Percentiles rank a stretch among this genome's conserved stretches.
Evolutionary conservation across 2,113 vertebrate genomes (phyloP).

Genomic region (Micronycteris hirsuta): DNA sequence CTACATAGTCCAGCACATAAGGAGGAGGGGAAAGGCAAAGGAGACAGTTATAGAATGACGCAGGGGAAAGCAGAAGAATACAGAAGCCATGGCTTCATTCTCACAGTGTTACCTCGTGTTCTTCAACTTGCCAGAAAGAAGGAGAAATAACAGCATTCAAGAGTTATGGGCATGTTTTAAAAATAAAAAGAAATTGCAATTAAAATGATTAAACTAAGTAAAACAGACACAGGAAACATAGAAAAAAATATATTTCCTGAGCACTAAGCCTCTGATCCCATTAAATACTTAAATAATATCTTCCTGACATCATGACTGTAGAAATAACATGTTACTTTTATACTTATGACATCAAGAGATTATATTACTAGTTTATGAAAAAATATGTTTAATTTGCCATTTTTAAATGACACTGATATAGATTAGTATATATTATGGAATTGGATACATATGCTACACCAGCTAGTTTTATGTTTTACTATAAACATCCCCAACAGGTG

Average conservation of each 20-base stretch:
- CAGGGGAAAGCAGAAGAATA: neutral
- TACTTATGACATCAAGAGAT: constrained; percentile 77
- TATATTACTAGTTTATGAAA: constrained; percentile 72
- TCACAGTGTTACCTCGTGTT: neutral
- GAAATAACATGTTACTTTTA: constrained; percentile 78
- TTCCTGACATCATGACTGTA: constrained; percentile 76
- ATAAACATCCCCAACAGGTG: constrained; percentile 69
- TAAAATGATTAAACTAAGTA: constrained; percentile 64
- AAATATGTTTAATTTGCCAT: constrained; percentile 71
- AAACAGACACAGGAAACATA: constrained; percentile 68
- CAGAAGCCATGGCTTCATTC: neutral
- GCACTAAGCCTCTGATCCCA: constrained; percentile 69
- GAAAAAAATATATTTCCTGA: constrained; percentile 67
- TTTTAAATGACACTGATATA: constrained; percentile 70
- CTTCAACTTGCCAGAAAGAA: constrained; percentile 25
- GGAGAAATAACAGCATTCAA: constrained; percentile 27
- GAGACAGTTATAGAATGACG: neutral
- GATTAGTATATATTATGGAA: constrained; percentile 60
- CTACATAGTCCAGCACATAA: neutral
- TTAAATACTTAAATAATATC: constrained; percentile 79
- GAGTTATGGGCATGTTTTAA: neutral
- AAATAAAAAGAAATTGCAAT: constrained; percentile 65
- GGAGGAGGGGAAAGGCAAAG: neutral
- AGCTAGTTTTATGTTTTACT: constrained; percentile 66
- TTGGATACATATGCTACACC: constrained; percentile 58